These are phyloP conservation scores for Daboia siamensis DNA, from an alignment of 2,113 vertebrate genomes.

Conservation along the genomic window DNA sequence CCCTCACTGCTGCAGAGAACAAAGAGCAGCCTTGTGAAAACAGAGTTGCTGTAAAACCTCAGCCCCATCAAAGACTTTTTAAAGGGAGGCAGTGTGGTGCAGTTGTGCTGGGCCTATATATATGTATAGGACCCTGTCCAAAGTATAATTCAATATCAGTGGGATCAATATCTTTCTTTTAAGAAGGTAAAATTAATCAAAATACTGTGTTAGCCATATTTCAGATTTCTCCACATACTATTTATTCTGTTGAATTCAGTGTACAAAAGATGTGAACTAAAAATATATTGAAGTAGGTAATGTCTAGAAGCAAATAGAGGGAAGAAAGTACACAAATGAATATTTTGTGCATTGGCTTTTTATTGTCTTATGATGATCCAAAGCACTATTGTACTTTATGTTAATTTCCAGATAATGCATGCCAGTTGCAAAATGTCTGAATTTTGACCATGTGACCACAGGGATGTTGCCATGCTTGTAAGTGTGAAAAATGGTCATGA, in stretches of 20 bases:
- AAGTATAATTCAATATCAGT: neutral
- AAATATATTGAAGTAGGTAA: neutral
- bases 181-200: neutral
- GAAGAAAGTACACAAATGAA: neutral
- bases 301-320: neutral
- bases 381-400: no score
- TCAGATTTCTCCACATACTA: neutral
- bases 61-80: neutral
- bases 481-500: no score
- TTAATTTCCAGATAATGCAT: neutral
- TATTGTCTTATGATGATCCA: no score
- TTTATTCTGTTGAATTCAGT: neutral
- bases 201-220: neutral
- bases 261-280: neutral
- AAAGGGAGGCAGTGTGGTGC: neutral
- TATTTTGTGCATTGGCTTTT: neutral
- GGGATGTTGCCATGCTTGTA: no score
- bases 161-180: neutral
- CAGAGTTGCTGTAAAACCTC: neutral
- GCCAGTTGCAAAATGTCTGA: no score
- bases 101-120: neutral
- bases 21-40: neutral
- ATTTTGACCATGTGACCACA: no score
- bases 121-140: neutral
- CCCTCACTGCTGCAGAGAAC: neutral